These are phyloP conservation scores for Dipodomys spectabilis DNA, from an alignment of 2,113 vertebrate genomes.

Conservation along the genomic window DNA sequence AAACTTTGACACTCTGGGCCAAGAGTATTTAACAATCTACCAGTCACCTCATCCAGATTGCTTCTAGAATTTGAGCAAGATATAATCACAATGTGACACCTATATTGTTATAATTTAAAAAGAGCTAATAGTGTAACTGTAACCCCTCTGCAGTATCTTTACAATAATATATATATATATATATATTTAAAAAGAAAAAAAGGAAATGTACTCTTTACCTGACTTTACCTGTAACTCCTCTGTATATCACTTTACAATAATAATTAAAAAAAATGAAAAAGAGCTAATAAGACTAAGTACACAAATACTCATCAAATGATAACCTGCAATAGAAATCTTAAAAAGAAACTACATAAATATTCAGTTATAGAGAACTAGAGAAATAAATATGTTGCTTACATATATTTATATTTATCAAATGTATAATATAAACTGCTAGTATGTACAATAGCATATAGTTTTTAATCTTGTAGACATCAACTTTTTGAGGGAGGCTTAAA, in stretches of 20 bases:
- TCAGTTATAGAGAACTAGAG: neutral
- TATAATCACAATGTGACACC: neutral
- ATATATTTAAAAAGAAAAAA: no score
- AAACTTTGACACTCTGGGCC: neutral
- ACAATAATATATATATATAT: no score
- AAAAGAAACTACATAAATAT: neutral
- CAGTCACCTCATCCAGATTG: neutral
- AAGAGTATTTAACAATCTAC: neutral
- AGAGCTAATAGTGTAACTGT: neutral
- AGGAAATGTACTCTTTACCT: no score
- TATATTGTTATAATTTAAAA: conserved; percentile 36
- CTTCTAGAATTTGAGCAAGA: neutral
- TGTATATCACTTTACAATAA: no score
- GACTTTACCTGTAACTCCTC: no score
- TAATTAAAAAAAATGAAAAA: neutral
- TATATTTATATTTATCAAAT: conserved; percentile 17
- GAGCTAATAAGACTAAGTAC: neutral
- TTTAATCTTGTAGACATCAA: conserved; percentile 3
- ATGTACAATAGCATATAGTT: neutral
- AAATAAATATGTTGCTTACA: conserved; percentile 27
- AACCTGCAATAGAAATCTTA: neutral
- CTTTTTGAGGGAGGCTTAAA: no score
- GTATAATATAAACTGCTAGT: neutral
- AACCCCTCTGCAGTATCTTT: no score
- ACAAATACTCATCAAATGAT: conserved; percentile 33